Evolutionary conservation across 64 coral and sea anemone species (phyloP).

Genomic region (Platygyra sinensis): DNA sequence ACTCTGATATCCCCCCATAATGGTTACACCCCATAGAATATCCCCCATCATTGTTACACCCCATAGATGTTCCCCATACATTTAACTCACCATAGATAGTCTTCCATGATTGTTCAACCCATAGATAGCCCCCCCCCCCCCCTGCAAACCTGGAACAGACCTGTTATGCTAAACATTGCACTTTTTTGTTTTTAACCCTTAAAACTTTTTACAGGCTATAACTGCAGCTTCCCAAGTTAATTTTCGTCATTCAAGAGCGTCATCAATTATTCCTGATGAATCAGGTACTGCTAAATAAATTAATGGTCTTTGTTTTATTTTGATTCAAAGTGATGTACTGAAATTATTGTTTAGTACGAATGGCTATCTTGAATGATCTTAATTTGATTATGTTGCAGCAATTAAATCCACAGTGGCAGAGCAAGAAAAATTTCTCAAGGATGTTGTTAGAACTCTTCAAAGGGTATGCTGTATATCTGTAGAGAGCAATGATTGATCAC

Average conservation of each 20-base stretch:
- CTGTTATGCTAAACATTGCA: no score
- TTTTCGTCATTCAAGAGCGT: constrained; percentile 41
- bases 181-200: neutral
- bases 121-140: no score
- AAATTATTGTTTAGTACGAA: neutral
- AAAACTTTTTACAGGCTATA: constrained; percentile 40
- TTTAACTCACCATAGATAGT: no score
- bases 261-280: constrained; percentile 38
- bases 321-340: neutral
- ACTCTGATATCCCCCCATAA: no score
- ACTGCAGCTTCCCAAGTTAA: constrained; percentile 22
- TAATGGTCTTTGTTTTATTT: neutral
- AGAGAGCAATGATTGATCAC: no score
- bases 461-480: constrained; percentile 47
- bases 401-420: constrained; percentile 75
- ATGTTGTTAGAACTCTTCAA: constrained; percentile 83
- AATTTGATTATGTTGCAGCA: constrained; percentile 35
- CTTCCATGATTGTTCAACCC: no score
- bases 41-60: no score
- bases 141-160: no score
- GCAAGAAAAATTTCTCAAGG: constrained; percentile 87
- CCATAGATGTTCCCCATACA: no score
- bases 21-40: no score
- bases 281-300: constrained; percentile 18
- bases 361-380: neutral